Evolutionary conservation across 1,140 invertebrate genomes (phyloP).

Genomic region (Nautilus pompilius): DNA sequence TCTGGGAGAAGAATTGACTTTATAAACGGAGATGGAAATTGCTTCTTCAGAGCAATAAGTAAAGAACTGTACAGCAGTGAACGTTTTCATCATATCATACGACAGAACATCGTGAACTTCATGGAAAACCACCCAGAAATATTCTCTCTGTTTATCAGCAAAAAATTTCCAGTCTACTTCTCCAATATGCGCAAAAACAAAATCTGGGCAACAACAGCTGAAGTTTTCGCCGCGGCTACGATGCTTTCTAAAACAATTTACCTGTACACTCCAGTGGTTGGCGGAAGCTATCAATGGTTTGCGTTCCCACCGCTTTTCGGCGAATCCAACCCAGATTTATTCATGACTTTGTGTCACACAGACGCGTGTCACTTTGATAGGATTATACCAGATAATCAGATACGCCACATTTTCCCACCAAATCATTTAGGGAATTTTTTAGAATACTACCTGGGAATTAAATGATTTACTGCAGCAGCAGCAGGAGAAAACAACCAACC

Average conservation of each 20-base stretch:
- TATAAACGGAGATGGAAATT: conserved; percentile 49
- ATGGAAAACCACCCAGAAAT: conserved; percentile 29
- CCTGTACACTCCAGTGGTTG: conserved; percentile 39
- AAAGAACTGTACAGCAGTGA: conserved; percentile 42
- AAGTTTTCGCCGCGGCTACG: conserved; percentile 45
- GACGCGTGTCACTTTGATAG: conserved; percentile 43
- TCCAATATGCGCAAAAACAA: conserved; percentile 26
- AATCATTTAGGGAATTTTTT: too few relatives aligned
- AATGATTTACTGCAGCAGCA: too few relatives aligned
- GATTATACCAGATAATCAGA: too few relatives aligned
- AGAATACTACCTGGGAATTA: too few relatives aligned
- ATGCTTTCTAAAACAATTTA: conserved; percentile 38
- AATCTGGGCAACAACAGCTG: conserved; percentile 43
- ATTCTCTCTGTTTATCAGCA: conserved; percentile 38
- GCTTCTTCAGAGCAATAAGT: conserved; percentile 46
- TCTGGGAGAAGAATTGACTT: conserved; percentile 35
- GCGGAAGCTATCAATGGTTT: conserved; percentile 38
- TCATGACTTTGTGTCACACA: conserved; percentile 40
- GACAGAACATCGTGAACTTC: conserved; percentile 36
- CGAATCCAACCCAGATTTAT: neutral
- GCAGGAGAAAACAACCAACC: too few relatives aligned
- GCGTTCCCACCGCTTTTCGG: conserved; percentile 29
- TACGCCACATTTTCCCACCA: too few relatives aligned
- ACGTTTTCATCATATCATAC: conserved; percentile 32
- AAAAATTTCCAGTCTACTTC: conserved; percentile 30